Conservation (phyloP, 2,113 vertebrate species). For the Channa maculata region DNA sequence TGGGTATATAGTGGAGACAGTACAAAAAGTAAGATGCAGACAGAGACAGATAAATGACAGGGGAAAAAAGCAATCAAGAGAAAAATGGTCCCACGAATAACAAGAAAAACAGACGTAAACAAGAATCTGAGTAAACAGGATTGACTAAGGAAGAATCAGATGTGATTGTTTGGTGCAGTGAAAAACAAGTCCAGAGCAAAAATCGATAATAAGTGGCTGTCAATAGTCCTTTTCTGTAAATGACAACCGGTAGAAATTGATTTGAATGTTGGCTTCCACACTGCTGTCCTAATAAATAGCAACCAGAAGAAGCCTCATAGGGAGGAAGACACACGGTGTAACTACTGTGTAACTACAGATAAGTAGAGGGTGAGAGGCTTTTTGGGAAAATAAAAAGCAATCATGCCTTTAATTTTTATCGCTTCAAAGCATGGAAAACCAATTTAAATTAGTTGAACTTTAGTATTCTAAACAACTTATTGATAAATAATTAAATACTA, state of each 20-base stretch:
- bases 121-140: conserved; percentile 2
- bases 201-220: conserved; percentile 27
- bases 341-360: no score
- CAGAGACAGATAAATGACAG: neutral
- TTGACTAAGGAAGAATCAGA: conserved; percentile 17
- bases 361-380: no score
- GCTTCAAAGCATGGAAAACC: no score
- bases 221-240: conserved; percentile 48
- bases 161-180: conserved; percentile 1
- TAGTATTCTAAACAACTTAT: no score
- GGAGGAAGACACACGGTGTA: neutral
- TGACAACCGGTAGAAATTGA: conserved; percentile 45
- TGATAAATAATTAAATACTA: no score
- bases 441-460: no score
- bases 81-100: neutral
- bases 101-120: conserved; percentile 27
- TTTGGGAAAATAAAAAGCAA: no score
- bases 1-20: neutral
- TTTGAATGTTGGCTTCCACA: conserved; percentile 13
- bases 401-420: no score
- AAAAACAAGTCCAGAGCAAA: conserved; percentile 13
- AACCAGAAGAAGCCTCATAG: conserved; percentile 16
- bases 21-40: neutral
- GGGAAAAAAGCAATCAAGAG: conserved; percentile 12
- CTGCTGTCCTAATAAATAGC: conserved; percentile 31